Evolutionary conservation across 2,113 vertebrate genomes (phyloP).

Genomic region (Muntiacus muntjak): DNA sequence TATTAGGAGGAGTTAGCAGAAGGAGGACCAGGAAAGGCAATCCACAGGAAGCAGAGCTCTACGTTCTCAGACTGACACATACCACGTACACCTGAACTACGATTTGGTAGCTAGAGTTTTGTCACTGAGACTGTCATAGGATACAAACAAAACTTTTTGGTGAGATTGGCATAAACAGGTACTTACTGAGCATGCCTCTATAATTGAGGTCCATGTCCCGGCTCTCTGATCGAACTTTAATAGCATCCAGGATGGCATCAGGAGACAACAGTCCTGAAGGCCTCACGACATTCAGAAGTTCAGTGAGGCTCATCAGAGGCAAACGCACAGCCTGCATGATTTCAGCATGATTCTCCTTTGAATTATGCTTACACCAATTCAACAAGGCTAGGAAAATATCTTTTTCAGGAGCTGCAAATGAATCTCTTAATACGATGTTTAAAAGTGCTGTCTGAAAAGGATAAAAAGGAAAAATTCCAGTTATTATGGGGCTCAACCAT

Average conservation of each 20-base stretch:
- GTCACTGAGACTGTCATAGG: neutral
- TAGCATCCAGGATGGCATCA: slow-evolving; percentile 96
- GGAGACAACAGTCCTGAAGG: slow-evolving; percentile 93
- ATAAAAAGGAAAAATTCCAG: neutral
- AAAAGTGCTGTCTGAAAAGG: slow-evolving; percentile 88
- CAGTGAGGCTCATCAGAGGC: slow-evolving; percentile 96
- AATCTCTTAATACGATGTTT: slow-evolving; percentile 92
- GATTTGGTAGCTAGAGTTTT: neutral
- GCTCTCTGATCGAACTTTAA: slow-evolving; percentile 96
- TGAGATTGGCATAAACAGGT: neutral
- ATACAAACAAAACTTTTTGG: neutral
- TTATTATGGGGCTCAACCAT: neutral
- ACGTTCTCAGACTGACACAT: neutral
- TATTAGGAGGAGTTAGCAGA: neutral
- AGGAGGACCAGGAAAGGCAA: neutral
- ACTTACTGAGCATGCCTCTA: slow-evolving; percentile 96
- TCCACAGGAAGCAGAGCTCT: neutral
- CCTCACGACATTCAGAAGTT: slow-evolving; percentile 95
- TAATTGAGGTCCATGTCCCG: slow-evolving; percentile 99
- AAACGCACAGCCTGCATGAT: slow-evolving; percentile 96
- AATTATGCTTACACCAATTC: slow-evolving; percentile 94
- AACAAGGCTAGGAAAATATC: slow-evolving; percentile 97
- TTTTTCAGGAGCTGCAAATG: slow-evolving; percentile 94
- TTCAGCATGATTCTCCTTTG: slow-evolving; percentile 87
- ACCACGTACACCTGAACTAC: neutral